A percentile compares a stretch with the other conserved stretches of the same genome.
Conservation (phyloP, 2,797 vertebrate genomes). For the Hypotaenidia okinawae region DNA sequence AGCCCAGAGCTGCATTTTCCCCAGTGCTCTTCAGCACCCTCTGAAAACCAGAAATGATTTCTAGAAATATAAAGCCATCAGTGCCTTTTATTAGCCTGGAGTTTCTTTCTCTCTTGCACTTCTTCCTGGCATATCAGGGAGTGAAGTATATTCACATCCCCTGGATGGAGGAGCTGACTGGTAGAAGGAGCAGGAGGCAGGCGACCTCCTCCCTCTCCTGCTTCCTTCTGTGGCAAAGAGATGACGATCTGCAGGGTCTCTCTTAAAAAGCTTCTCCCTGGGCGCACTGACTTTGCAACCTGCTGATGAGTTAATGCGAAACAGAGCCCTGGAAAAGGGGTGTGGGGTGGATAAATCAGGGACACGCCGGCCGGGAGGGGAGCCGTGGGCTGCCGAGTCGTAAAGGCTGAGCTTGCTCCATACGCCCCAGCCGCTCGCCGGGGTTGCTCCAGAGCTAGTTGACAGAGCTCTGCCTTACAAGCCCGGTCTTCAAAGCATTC, state of each 20-base stretch:
- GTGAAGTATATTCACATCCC: background rate
- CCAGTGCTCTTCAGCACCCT: background rate
- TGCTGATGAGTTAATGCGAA: slow-evolving; percentile 60
- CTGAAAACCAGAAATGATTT: background rate
- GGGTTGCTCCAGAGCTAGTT: background rate
- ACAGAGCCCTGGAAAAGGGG: slow-evolving; percentile 39
- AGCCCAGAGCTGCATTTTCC: background rate
- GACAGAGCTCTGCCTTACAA: slow-evolving; percentile 44
- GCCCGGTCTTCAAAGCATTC: slow-evolving; percentile 64
- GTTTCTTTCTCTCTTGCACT: background rate
- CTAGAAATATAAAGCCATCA: background rate
- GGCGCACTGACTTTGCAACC: slow-evolving; percentile 9
- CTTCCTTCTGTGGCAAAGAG: background rate
- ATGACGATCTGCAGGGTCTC: background rate
- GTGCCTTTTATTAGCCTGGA: background rate
- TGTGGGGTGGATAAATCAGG: slow-evolving; percentile 12
- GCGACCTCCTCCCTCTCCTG: background rate
- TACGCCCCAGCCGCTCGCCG: background rate
- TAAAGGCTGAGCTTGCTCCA: slow-evolving; percentile 38
- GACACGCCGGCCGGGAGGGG: background rate
- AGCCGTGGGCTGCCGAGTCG: background rate
- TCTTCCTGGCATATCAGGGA: background rate
- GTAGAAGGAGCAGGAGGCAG: background rate
- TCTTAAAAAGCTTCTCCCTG: slow-evolving; percentile 42
- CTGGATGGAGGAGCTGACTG: background rate